Evolutionary conservation across 2,888 invertebrate genomes (phyloP).

Genomic region (Andrena minutula): DNA sequence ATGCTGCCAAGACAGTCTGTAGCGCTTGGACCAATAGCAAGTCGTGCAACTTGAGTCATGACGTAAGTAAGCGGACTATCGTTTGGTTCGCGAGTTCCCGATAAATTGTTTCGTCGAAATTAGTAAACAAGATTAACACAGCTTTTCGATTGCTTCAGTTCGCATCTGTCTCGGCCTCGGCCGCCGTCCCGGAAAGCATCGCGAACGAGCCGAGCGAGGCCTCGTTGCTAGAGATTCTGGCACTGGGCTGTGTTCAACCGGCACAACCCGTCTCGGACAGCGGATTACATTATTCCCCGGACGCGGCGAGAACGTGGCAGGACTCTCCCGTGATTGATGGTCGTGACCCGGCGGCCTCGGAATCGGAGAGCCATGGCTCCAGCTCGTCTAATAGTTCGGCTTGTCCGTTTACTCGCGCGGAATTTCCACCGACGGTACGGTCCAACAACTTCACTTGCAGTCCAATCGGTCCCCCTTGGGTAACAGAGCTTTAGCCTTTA

Average conservation of each 20-base stretch:
- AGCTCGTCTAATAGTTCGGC: constrained; percentile 73
- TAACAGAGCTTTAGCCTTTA: constrained; percentile 37
- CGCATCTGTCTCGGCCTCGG: background rate
- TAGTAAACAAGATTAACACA: background rate
- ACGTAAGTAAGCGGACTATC: constrained; percentile 21
- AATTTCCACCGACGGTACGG: constrained; percentile 55
- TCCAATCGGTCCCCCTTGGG: constrained; percentile 71
- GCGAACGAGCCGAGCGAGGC: constrained; percentile 65
- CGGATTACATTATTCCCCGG: constrained; percentile 60
- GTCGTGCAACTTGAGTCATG: background rate
- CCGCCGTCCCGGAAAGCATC: constrained; percentile 46
- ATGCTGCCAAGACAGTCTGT: background rate
- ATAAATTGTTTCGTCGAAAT: background rate
- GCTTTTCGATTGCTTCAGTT: constrained; percentile 9
- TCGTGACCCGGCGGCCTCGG: constrained; percentile 62
- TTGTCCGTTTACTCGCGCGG: constrained; percentile 55
- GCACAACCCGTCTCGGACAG: constrained; percentile 63
- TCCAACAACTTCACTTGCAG: constrained; percentile 62
- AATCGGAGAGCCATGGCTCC: constrained; percentile 72
- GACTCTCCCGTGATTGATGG: constrained; percentile 70
- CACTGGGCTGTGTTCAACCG: constrained; percentile 70
- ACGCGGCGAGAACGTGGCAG: constrained; percentile 67
- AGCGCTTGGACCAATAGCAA: background rate
- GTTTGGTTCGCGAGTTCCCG: background rate
- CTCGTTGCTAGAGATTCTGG: constrained; percentile 69